Percentiles rank a stretch among this genome's conserved stretches.
These are phyloP conservation scores for Perccottus glenii DNA, from an alignment of 2,113 vertebrate species.

Conservation along the genomic window DNA sequence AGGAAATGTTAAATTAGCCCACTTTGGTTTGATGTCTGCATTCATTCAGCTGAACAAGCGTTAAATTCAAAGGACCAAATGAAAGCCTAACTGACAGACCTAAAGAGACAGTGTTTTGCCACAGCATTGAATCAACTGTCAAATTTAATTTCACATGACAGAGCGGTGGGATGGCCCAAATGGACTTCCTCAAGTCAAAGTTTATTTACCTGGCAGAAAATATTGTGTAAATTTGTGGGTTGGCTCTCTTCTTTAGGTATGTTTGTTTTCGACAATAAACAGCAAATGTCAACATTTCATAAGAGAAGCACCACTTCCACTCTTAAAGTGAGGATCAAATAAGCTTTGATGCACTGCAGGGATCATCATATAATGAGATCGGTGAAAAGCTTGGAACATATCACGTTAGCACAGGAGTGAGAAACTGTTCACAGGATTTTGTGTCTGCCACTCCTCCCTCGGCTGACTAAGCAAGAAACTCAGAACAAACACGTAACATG, in stretches of 20 bases:
- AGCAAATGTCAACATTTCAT: neutral
- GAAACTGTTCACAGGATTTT: neutral
- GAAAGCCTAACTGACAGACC: neutral
- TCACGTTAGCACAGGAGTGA: constrained; percentile 6
- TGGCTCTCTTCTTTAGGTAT: neutral
- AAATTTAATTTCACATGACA: constrained; percentile 11
- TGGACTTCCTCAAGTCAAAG: constrained; percentile 3
- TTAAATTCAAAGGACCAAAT: constrained; percentile 9
- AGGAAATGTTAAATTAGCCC: constrained; percentile 2
- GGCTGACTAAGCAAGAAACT: constrained; percentile 50
- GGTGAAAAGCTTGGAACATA: constrained; percentile 11
- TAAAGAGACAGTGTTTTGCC: neutral
- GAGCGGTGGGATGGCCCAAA: constrained; percentile 2
- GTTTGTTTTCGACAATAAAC: neutral
- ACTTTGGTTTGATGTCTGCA: neutral
- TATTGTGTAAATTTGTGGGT: neutral
- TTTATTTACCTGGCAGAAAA: neutral
- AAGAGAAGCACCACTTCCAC: constrained; percentile 28
- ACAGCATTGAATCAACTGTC: constrained; percentile 19
- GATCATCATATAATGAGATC: constrained; percentile 11
- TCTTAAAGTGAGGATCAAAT: constrained; percentile 31
- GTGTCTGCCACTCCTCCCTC: neutral
- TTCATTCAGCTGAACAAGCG: constrained; percentile 6
- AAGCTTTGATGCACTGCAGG: constrained; percentile 30
- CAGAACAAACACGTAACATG: constrained; percentile 17